Base-by-base conservation (phyloP, 35 echinoderm and acorn worm genomes). In the Lytechinus variegatus region DNA sequence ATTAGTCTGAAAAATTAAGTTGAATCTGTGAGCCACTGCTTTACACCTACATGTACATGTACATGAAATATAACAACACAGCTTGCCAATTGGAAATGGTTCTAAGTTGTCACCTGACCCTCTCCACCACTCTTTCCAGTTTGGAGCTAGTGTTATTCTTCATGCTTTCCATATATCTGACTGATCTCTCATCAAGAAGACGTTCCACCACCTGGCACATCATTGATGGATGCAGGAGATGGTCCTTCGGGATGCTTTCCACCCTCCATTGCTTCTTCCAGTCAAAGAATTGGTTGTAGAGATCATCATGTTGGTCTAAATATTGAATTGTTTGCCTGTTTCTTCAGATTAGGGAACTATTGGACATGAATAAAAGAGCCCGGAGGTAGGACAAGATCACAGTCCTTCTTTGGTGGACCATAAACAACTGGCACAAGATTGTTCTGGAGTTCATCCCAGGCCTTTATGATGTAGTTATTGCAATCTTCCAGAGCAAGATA, bases 351-450 rank as follows among this genome's bases (percentile, higher is more conserved):
- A 8, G 86, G 54, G 66, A 96, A 97, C n/a, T 97, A 61, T 27
- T 96, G 95, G 19, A 97, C 54, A 54, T 97, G 95, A 54, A 97
- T 97, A 94, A 97, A 97, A 5, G 97, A 97, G 89, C 56, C 86
- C 6, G 95, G 95, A n/a, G 97, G 97, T 28, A 86, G 60, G 3
- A 96, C 66, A 16, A 92, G 94, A 33, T 88, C 87, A 89, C 96
- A 97, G 71, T 95, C 95, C 6, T 97, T 89, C 27, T 52, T 92
- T 56, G 92, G 33, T 57, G 97, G 95, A 29, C 97, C 95, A 92
- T 96, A 96, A 8, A 97, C 95, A 87, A 97, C 86, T 79, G 97
- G 97, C 9, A 97, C 95, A 52, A 95, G 24, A 44, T 94, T 94
- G 54, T 94, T 72, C 5, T 21, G 89, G 9, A 92, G 95, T 13